Evolutionary conservation across 2,888 invertebrate genomes (phyloP).

Genomic region (Hyppa rectilinea): DNA sequence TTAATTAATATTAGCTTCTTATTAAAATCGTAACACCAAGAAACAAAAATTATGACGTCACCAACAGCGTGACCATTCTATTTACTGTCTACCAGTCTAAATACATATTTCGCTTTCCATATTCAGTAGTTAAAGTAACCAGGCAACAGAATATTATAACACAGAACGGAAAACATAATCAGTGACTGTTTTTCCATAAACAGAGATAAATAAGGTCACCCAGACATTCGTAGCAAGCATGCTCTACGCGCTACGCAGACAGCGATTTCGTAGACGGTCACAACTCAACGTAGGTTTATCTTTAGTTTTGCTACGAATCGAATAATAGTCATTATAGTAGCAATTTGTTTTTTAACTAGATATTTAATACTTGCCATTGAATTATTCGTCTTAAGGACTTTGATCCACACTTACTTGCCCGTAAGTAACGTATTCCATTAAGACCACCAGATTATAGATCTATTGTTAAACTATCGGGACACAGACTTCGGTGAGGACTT

Average conservation of each 20-base stretch:
- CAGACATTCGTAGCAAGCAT: conserved; percentile 22
- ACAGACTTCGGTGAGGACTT: background rate
- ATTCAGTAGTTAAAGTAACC: too few species aligned
- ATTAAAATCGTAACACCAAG: conserved; percentile 15
- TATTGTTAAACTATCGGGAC: background rate
- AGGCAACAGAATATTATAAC: background rate
- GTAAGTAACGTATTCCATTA: too few species aligned
- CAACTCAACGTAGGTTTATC: background rate
- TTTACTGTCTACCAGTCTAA: too few species aligned
- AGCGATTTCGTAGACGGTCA: conserved; percentile 39
- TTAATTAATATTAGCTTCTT: conserved; percentile 9
- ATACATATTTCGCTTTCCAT: background rate
- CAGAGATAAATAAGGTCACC: conserved; percentile 17
- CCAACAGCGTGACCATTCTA: background rate
- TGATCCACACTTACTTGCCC: background rate
- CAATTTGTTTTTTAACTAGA: background rate
- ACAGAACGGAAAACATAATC: background rate
- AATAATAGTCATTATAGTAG: background rate
- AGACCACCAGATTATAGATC: background rate
- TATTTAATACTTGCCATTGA: background rate
- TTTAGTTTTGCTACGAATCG: conserved; percentile 26
- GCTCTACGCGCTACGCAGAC: conserved; percentile 51
- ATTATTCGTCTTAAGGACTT: background rate
- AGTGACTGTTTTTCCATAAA: background rate
- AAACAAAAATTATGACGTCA: conserved; percentile 5